These are phyloP conservation scores for Habropoda laboriosa DNA, from an alignment of 1,140 invertebrate genomes.

Conservation along the genomic window DNA sequence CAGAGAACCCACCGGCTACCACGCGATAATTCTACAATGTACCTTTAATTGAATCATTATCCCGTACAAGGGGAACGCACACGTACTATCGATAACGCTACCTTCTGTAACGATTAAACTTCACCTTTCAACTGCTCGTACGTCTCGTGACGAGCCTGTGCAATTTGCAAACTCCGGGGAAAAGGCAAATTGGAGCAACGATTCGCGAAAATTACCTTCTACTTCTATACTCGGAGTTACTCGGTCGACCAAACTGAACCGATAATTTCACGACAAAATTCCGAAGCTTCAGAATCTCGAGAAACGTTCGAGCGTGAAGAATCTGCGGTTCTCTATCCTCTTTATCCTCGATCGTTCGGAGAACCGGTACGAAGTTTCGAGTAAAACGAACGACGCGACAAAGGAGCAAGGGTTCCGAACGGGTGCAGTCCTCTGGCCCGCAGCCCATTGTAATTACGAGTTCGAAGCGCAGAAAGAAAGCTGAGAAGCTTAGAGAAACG, in stretches of 20 bases:
- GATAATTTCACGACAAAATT: too few species aligned
- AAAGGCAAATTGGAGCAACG: too few species aligned
- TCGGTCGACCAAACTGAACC: too few species aligned
- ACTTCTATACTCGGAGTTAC: too few species aligned
- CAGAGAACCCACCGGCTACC: neutral
- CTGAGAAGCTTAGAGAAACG: neutral
- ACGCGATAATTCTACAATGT: conserved; percentile 27
- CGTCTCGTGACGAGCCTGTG: neutral
- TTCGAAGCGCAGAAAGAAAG: neutral
- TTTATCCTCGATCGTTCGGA: conserved; percentile 60
- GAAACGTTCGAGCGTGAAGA: neutral
- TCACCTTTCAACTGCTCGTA: neutral
- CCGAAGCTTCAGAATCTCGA: too few species aligned
- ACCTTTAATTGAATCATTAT: conserved; percentile 38
- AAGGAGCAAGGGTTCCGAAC: conserved; percentile 9
- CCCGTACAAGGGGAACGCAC: conserved; percentile 6
- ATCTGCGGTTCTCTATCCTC: conserved; percentile 45
- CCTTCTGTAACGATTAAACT: conserved; percentile 9
- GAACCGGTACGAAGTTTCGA: conserved; percentile 53
- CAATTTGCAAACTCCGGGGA: too few species aligned
- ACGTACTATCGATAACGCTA: neutral
- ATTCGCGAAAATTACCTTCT: too few species aligned
- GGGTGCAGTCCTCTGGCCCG: neutral
- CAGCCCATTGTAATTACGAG: conserved; percentile 19
- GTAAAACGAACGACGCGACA: conserved; percentile 34